Evolutionary conservation across 2,888 invertebrate species (phyloP), one percentile per base, ranked within the genome.

Genomic region (Liodrosophila aerea): DNA sequence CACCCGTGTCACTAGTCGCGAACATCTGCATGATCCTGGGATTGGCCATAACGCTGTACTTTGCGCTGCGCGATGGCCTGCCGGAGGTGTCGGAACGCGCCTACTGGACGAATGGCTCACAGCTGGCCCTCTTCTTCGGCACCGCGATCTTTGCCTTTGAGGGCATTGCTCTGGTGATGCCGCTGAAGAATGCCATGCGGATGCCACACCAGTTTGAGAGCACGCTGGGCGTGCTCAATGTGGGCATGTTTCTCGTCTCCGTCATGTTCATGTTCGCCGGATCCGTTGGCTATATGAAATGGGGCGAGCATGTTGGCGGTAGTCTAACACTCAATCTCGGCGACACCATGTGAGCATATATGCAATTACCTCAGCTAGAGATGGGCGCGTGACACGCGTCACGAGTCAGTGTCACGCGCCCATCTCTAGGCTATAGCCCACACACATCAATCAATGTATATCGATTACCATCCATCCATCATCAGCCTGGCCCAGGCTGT

Each of bases 111-210:
- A 90, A 92, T 4, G 92, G 92, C 90, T 73, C 89, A 11, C 58
- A 92, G 92, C 60, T 90, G 96, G 98, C 99, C 0, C 91, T 99
- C 9, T 99, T 95, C 89, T 98, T 99, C 87, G 98, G 98, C 40
- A 98, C 98, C 0, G 97, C 97, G 16, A 93, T 99, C 54, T 99
- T 96, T 89, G 96, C 98, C 2, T 99, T 98, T 87, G 99, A 99
- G 91, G 99, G 98, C 64, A 98, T 99, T 71, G 96, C 96, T 50
- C 90, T 96, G 92, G 96, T 98, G n/a, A 91, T 99, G 62, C 98
- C 98, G 0, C 89, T 99, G 75, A 96, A 98, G 90, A 97, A 96
- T 88, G 95, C 96, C 88, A 98, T 98, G 98, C 93, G 92, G 68
- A 92, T 92, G 11, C 96, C 96, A 0, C 91, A 92, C 53, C 91